Percentiles rank a stretch among this genome's conserved stretches.
phyloP scores from a whole-genome alignment of 2,888 invertebrate species.

The Bombylius discolor region DNA sequence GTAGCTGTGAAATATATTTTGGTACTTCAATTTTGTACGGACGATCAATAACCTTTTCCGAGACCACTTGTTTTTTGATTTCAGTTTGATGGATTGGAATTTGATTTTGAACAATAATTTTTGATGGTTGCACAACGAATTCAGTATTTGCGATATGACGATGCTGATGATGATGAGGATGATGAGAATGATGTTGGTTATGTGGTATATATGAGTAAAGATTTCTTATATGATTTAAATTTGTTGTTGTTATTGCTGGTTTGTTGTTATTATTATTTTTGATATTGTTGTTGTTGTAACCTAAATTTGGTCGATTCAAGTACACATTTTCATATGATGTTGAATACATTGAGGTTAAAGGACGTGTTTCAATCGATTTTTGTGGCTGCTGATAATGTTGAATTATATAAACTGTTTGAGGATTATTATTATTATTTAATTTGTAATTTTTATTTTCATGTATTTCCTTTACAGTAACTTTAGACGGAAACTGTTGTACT shows the following conservation, averaged over 20 bases:
- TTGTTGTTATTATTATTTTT: background rate
- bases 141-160: no score
- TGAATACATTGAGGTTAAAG: background rate
- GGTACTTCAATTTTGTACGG: no score
- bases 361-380: background rate
- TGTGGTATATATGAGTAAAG: no score
- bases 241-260: background rate
- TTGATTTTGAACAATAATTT: slow-evolving; percentile 25
- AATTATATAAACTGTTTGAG: background rate
- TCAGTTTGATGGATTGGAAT: slow-evolving; percentile 8
- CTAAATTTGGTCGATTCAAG: background rate
- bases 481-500: background rate
- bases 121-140: slow-evolving; percentile 2
- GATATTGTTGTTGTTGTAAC: background rate
- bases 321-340: background rate
- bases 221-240: background rate
- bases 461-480: background rate
- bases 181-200: background rate
- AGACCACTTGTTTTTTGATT: background rate
- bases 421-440: background rate
- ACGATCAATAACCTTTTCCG: slow-evolving; percentile 8
- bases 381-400: background rate
- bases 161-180: background rate
- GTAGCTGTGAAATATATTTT: no score
- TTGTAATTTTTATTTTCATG: background rate